A percentile compares a stretch with the other conserved stretches of the same genome.
Conservation (phyloP, 2,888 invertebrate species). For the Philaethria dido region DNA sequence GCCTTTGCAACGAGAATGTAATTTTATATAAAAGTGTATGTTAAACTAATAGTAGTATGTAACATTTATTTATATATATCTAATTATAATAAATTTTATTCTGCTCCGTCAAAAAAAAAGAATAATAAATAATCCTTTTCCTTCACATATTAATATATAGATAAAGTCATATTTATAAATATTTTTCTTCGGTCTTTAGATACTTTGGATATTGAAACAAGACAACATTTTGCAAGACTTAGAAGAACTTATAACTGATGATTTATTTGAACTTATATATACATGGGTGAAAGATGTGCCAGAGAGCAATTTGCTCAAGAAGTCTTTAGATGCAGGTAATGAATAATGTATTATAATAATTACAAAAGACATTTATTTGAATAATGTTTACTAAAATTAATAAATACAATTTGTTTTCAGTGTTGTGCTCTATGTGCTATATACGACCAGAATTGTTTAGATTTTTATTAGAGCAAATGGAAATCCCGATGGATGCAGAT, state of each 20-base stretch:
- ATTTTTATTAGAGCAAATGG: slow-evolving; percentile 88
- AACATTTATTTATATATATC: too few species aligned
- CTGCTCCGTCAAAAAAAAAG: too few species aligned
- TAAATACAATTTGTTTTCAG: slow-evolving; percentile 57
- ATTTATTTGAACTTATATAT: slow-evolving; percentile 90
- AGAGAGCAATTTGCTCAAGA: slow-evolving; percentile 89
- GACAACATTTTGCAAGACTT: slow-evolving; percentile 86
- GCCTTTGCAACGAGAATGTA: too few species aligned
- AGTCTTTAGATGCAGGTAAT: slow-evolving; percentile 89
- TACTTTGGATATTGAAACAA: slow-evolving; percentile 85
- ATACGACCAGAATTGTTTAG: slow-evolving; percentile 91
- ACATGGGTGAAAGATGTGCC: slow-evolving; percentile 90
- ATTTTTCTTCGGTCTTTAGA: too few species aligned
- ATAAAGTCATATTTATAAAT: too few species aligned
- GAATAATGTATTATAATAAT: slow-evolving; percentile 29
- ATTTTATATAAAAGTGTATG: too few species aligned
- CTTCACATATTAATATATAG: too few species aligned
- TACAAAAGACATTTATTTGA: background rate
- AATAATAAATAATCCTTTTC: too few species aligned
- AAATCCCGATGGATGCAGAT: slow-evolving; percentile 79
- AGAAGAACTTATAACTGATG: slow-evolving; percentile 87
- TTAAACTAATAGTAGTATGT: too few species aligned
- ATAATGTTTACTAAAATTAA: background rate
- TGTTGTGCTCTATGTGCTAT: slow-evolving; percentile 93
- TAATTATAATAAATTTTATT: background rate